Percentiles rank a stretch among this genome's conserved stretches.
Conservation (phyloP, 2,888 invertebrate species). For the Ernsta delagoae region DNA sequence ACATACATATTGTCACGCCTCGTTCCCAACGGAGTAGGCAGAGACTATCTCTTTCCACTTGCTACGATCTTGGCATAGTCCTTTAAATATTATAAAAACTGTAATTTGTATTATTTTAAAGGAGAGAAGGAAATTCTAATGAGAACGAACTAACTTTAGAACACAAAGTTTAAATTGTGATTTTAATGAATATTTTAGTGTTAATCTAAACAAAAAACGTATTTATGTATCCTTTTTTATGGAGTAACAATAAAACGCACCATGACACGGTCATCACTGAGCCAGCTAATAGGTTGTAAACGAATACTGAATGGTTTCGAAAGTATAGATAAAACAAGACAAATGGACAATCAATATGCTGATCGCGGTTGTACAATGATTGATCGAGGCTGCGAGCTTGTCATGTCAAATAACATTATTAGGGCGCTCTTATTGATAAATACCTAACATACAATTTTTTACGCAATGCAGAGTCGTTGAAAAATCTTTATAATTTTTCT, state of each 20-base stretch:
- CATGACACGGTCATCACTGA: neutral
- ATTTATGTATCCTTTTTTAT: neutral
- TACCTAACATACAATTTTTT: neutral
- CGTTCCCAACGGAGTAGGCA: too few species aligned
- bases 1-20: too few species aligned
- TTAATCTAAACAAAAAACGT: too few species aligned
- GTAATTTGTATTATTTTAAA: too few species aligned
- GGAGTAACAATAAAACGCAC: neutral
- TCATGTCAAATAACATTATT: conserved; percentile 35
- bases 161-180: too few species aligned
- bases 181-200: too few species aligned
- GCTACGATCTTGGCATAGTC: too few species aligned
- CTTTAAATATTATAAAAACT: too few species aligned
- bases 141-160: too few species aligned
- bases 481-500: neutral
- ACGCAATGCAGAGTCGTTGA: neutral
- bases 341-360: conserved; percentile 15
- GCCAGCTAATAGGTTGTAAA: neutral
- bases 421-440: neutral
- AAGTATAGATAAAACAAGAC: conserved; percentile 6
- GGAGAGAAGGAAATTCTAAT: too few species aligned
- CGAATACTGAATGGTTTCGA: conserved; percentile 6
- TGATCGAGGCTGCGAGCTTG: conserved; percentile 47
- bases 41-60: too few species aligned
- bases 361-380: conserved; percentile 29